These are phyloP conservation scores for Drosophila micromelanica DNA, from an alignment of 1,140 invertebrate genomes.

Conservation along the genomic window DNA sequence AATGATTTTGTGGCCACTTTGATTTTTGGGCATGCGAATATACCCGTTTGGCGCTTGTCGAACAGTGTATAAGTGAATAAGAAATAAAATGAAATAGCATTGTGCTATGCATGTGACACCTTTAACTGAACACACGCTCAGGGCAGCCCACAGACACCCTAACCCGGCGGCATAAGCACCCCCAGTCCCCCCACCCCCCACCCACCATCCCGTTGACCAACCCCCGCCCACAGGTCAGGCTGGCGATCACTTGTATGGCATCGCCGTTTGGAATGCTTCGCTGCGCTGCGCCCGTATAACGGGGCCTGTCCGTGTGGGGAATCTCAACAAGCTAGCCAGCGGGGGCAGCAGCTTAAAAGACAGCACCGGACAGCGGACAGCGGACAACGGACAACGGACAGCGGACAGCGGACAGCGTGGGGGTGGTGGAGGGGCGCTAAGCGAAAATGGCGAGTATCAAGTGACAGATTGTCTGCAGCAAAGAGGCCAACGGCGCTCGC, in stretches of 20 bases:
- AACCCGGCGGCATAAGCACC: not conserved
- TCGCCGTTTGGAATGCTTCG: constrained; percentile 74
- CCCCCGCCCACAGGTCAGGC: not conserved
- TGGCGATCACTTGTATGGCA: constrained; percentile 65
- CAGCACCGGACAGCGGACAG: not conserved
- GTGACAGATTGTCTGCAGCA: constrained; percentile 81
- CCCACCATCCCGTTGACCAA: not conserved
- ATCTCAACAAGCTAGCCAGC: constrained; percentile 72
- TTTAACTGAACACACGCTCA: constrained; percentile 5
- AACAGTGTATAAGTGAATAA: too few relatives aligned
- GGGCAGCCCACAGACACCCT: too few relatives aligned
- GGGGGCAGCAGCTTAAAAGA: constrained; percentile 54
- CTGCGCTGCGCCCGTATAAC: constrained; percentile 77
- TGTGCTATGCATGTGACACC: constrained; percentile 40
- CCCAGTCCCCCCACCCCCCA: not conserved
- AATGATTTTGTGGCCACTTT: too few relatives aligned
- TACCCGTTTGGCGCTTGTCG: too few relatives aligned
- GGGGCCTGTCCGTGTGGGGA: constrained; percentile 47
- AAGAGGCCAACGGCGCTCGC: constrained; percentile 59
- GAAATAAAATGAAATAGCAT: constrained; percentile 32
- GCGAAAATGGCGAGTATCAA: constrained; percentile 66
- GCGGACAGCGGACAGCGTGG: too few relatives aligned
- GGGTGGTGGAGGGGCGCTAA: too few relatives aligned
- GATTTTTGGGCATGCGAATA: too few relatives aligned
- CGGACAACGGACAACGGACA: not conserved